Evolutionary conservation across 2,113 vertebrate species (phyloP).

Genomic region (Zosterops borbonicus): DNA sequence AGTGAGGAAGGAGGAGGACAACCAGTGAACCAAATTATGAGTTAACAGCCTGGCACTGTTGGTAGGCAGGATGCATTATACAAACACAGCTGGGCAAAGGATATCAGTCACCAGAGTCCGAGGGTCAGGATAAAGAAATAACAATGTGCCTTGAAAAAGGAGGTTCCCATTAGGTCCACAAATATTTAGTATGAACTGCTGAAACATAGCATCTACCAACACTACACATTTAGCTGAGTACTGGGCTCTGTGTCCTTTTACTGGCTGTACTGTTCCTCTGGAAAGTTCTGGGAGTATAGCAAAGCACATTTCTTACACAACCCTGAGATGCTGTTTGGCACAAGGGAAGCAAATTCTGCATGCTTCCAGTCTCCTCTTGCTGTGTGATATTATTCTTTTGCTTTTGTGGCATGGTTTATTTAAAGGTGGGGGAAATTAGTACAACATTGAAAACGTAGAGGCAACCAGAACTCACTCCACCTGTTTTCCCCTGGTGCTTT

Average conservation of each 20-base stretch:
- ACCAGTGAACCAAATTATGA: not conserved
- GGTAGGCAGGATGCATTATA: not conserved
- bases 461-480: not conserved
- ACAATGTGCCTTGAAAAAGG: not conserved
- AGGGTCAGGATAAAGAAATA: not conserved
- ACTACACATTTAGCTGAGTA: not conserved
- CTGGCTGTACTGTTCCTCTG: not conserved
- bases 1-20: not conserved
- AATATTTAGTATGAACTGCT: not conserved
- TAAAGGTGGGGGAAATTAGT: fast-evolving
- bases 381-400: not conserved
- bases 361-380: not conserved
- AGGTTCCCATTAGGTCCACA: not conserved
- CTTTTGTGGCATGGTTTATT: not conserved
- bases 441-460: not conserved
- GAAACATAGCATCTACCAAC: not conserved
- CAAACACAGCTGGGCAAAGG: not conserved
- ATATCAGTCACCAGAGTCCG: not conserved
- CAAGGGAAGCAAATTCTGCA: not conserved
- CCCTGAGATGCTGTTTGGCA: not conserved
- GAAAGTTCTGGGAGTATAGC: not conserved
- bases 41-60: not conserved
- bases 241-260: not conserved
- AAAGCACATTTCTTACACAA: not conserved
- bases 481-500: constrained; percentile 8